Conservation (phyloP, 2,113 vertebrate genomes). For the Silurus asotus region DNA sequence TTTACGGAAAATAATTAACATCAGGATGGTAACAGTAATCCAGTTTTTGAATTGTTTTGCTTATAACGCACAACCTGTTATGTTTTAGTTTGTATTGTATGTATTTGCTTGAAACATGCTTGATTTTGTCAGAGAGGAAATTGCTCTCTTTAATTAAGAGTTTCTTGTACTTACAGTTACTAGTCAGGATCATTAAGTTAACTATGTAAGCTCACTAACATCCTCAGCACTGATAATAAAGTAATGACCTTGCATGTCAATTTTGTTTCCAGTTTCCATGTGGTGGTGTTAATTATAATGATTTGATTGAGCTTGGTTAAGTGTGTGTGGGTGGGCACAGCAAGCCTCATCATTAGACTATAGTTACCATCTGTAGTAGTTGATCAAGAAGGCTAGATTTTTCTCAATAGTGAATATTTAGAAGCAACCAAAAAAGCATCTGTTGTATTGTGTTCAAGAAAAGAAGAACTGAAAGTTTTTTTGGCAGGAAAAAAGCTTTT, state of each 20-base stretch:
- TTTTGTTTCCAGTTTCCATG: slow-evolving; percentile 13
- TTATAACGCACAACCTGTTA: not conserved
- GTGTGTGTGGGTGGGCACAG: slow-evolving; percentile 28
- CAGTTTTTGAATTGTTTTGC: not conserved
- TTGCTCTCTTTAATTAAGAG: slow-evolving; percentile 1
- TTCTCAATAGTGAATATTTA: slow-evolving; percentile 14
- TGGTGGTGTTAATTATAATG: slow-evolving; percentile 34
- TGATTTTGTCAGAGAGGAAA: slow-evolving; percentile 1
- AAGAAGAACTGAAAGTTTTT: not conserved
- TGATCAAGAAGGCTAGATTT: slow-evolving; percentile 5
- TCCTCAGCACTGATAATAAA: slow-evolving; percentile 25
- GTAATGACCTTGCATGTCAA: slow-evolving; percentile 11
- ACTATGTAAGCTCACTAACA: not conserved
- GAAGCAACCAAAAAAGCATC: slow-evolving; percentile 25
- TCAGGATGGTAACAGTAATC: not conserved
- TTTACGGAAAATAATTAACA: not conserved
- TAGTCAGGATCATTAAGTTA: not conserved
- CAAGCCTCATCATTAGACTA: slow-evolving; percentile 30
- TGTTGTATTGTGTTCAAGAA: slow-evolving; percentile 2
- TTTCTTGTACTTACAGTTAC: not conserved
- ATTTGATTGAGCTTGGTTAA: slow-evolving; percentile 33
- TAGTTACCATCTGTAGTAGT: not conserved
- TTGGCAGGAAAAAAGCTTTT: not conserved
- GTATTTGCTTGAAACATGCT: not conserved
- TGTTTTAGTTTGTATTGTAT: not conserved